A percentile compares a stretch with the other conserved stretches of the same genome.
Evolutionary conservation across 1,140 invertebrate genomes (phyloP).

Genomic region (Drosophila sturtevanti): DNA sequence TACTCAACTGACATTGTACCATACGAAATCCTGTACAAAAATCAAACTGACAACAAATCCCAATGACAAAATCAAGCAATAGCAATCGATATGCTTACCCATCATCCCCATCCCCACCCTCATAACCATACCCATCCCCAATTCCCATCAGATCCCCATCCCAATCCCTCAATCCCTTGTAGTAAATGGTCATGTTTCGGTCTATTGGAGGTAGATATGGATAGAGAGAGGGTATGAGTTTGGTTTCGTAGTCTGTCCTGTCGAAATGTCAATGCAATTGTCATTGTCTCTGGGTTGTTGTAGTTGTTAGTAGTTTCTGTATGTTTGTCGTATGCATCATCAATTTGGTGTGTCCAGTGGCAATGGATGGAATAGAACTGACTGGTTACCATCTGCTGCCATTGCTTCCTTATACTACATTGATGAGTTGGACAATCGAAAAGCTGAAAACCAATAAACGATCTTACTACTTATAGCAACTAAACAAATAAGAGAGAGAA

Average conservation of each 20-base stretch:
- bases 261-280: constrained; percentile 78
- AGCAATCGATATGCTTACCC: constrained; percentile 65
- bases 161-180: neutral
- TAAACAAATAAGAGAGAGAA: neutral
- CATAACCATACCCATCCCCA: too few relatives aligned
- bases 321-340: constrained; percentile 72
- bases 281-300: constrained; percentile 48
- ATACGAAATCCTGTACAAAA: constrained; percentile 44
- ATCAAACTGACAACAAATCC: constrained; percentile 79
- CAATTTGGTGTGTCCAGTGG: constrained; percentile 58
- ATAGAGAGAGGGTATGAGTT: neutral
- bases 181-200: constrained; percentile 78
- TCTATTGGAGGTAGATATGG: constrained; percentile 49
- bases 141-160: neutral
- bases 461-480: constrained; percentile 42
- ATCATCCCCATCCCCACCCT: neutral
- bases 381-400: constrained; percentile 38
- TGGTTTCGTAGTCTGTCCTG: constrained; percentile 39
- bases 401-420: constrained; percentile 36
- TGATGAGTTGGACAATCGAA: constrained; percentile 58
- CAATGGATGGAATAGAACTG: neutral
- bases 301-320: constrained; percentile 38
- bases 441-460: constrained; percentile 69
- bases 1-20: constrained; percentile 33
- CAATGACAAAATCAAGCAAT: constrained; percentile 79